A percentile compares a stretch with the other conserved stretches of the same genome.
Conservation (phyloP, 2,113 vertebrate genomes). For the Corvus moneduloides region DNA sequence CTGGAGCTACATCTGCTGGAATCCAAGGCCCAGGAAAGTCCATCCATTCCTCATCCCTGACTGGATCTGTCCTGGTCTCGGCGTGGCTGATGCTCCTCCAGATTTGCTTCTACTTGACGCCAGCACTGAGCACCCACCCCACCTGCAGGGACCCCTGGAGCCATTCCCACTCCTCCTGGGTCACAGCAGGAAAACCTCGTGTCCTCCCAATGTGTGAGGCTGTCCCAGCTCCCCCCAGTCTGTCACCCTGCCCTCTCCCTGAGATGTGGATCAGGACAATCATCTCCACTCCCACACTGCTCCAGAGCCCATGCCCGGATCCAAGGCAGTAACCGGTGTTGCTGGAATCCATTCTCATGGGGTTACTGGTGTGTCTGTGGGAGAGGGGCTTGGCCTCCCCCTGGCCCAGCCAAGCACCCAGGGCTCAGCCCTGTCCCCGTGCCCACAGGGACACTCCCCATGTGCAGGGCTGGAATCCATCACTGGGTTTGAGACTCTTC, state of each 20-base stretch:
- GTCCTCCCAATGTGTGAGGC: neutral
- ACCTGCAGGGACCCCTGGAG: neutral
- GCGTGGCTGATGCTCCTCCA: fast-evolving
- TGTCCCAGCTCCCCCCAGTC: neutral
- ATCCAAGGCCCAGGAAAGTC: neutral
- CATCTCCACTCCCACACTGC: too few species aligned
- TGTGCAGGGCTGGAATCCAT: neutral
- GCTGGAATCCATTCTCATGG: neutral
- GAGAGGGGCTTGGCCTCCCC: neutral
- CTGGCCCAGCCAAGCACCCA: neutral
- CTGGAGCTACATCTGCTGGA: neutral
- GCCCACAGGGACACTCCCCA: fast-evolving
- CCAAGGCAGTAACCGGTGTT: fast-evolving
- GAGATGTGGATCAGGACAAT: neutral
- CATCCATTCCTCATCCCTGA: neutral
- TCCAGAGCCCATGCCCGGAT: neutral
- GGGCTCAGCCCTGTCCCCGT: neutral
- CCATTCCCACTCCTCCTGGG: fast-evolving
- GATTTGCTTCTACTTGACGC: neutral
- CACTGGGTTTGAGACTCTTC: neutral
- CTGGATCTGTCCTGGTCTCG: neutral
- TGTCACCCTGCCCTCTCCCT: neutral
- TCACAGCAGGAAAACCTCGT: fast-evolving
- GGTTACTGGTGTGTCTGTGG: neutral
- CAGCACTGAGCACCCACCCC: neutral